phyloP scores from a whole-genome alignment of 1,140 invertebrate species.

The Thalassaphorura encarpata region DNA sequence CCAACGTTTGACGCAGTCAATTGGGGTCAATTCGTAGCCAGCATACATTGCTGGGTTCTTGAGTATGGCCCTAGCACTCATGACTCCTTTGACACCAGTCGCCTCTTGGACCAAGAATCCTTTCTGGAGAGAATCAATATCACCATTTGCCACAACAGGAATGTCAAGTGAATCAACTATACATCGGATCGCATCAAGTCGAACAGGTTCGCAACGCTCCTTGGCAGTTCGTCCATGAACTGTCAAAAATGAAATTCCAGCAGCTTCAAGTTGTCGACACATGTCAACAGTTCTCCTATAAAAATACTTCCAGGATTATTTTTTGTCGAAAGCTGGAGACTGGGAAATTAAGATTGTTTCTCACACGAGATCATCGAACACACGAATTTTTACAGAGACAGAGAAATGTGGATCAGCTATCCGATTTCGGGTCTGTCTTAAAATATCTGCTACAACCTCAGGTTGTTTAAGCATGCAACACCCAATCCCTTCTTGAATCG shows the following conservation, averaged over 20 bases:
- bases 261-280: constrained; percentile 67
- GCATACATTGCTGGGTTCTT: constrained; percentile 82
- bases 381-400: constrained; percentile 84
- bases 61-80: constrained; percentile 80
- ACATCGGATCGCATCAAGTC: constrained; percentile 57
- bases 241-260: constrained; percentile 76
- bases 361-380: constrained; percentile 48
- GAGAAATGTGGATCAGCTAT: constrained; percentile 62
- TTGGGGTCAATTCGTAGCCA: constrained; percentile 55
- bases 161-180: constrained; percentile 61
- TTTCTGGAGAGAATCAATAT: constrained; percentile 47
- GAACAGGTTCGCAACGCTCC: constrained; percentile 66
- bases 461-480: constrained; percentile 72
- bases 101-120: constrained; percentile 51
- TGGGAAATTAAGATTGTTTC: too few relatives aligned
- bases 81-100: constrained; percentile 68
- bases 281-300: constrained; percentile 51
- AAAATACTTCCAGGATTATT: not conserved
- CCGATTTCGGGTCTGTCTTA: constrained; percentile 60
- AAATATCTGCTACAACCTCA: constrained; percentile 68
- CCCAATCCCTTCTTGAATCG: constrained; percentile 81
- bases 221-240: constrained; percentile 79
- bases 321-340: too few relatives aligned
- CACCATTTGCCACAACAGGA: constrained; percentile 84
- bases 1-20: constrained; percentile 75